Conservation (phyloP, 2,888 invertebrate genomes). For the Tetanocera ferruginea region DNA sequence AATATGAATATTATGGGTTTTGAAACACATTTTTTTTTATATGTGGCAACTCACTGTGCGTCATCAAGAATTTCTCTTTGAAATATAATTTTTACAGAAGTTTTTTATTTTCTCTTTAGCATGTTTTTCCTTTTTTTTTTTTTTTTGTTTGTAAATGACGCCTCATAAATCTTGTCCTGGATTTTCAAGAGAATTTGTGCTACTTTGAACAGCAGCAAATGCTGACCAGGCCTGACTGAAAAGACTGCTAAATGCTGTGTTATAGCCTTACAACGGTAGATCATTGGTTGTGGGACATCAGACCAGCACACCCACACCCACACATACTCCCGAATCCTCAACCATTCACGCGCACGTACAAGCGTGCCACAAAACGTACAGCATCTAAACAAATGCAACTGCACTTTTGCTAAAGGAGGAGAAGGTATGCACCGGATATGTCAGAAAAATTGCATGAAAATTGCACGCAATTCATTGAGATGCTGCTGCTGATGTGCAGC, state of each 20-base stretch:
- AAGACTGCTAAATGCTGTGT: not conserved
- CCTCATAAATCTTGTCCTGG: constrained; percentile 44
- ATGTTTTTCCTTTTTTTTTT: not conserved
- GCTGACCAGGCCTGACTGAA: constrained; percentile 8
- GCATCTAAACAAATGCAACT: not conserved
- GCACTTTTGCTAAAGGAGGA: not conserved
- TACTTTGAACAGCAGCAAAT: not conserved
- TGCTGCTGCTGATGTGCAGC: constrained; percentile 33
- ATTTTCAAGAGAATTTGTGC: constrained; percentile 25
- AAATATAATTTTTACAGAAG: not conserved
- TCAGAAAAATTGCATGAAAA: constrained; percentile 32
- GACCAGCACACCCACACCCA: not conserved
- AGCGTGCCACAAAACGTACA: not conserved
- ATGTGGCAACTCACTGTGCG: not conserved
- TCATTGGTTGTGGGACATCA: not conserved
- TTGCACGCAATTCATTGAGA: constrained; percentile 34
- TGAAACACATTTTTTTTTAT: not conserved
- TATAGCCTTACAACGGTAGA: not conserved
- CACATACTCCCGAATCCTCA: not conserved
- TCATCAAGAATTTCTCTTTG: not conserved
- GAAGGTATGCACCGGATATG: constrained; percentile 9
- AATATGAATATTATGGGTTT: not conserved
- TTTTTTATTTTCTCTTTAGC: too few relatives aligned
- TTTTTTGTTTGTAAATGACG: constrained; percentile 20
- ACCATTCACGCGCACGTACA: not conserved